phyloP scores from a whole-genome alignment of 2,113 vertebrate species.

The Hyperopisus bebe region DNA sequence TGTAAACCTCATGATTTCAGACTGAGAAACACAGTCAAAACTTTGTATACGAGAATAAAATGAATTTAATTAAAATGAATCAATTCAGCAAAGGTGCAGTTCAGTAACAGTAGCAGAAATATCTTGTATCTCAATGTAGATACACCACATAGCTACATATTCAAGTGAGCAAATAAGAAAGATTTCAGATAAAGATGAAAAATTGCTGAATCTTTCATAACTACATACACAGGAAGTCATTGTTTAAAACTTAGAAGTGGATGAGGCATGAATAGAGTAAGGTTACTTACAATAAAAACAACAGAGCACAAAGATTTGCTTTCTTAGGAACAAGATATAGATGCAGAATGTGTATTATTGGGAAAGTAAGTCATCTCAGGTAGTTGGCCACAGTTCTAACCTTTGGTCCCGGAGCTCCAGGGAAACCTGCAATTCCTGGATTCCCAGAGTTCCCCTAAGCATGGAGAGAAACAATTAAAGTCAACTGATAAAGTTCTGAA shows the following conservation, averaged over 20 bases:
- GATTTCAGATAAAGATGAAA: not conserved
- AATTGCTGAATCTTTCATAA: not conserved
- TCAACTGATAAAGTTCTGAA: not conserved
- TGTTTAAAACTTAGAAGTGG: not conserved
- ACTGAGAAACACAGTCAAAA: not conserved
- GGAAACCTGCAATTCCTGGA: conserved; percentile 40
- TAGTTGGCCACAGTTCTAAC: conserved; percentile 35
- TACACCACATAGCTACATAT: not conserved
- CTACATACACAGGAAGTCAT: not conserved
- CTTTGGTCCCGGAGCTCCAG: conserved; percentile 48
- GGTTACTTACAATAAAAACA: not conserved
- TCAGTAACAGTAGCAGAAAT: not conserved
- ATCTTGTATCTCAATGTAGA: not conserved
- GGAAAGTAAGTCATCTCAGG: not conserved
- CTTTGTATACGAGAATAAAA: not conserved
- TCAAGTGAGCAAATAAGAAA: not conserved
- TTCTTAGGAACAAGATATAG: not conserved
- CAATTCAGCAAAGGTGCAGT: not conserved
- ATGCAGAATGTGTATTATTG: not conserved
- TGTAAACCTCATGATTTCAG: not conserved
- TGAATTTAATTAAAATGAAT: not conserved
- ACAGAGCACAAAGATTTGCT: not conserved
- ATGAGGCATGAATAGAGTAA: not conserved
- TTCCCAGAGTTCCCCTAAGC: conserved; percentile 51
- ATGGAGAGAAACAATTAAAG: conserved; percentile 13